Conservation (phyloP, 2,888 invertebrate genomes). For the Isotomurus palustris region DNA sequence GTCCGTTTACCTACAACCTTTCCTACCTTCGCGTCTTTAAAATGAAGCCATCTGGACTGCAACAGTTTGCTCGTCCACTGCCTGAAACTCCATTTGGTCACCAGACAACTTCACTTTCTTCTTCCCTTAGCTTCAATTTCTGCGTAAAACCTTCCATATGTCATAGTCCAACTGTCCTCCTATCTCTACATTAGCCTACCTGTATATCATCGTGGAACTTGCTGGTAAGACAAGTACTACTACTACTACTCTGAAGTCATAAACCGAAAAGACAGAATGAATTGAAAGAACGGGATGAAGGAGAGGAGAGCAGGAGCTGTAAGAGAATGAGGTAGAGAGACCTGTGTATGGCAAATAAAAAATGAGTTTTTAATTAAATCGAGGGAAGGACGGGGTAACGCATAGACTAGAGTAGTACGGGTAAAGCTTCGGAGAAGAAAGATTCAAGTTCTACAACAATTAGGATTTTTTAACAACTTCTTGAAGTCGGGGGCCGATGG, state of each 20-base stretch:
- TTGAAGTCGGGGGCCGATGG: constrained; percentile 13
- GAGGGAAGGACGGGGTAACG: constrained; percentile 4
- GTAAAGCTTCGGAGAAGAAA: not conserved
- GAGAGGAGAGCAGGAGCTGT: not conserved
- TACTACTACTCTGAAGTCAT: too few species aligned
- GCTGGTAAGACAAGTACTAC: not conserved
- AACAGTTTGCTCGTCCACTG: constrained; percentile 17
- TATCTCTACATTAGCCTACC: not conserved
- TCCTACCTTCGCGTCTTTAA: not conserved
- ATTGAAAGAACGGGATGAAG: not conserved
- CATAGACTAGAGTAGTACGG: not conserved
- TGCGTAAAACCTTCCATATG: not conserved
- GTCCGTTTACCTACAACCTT: too few species aligned
- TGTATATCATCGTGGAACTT: not conserved
- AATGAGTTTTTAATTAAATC: constrained; percentile 18
- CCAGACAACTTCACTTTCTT: constrained; percentile 10
- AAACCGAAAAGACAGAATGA: too few species aligned
- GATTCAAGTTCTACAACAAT: not conserved
- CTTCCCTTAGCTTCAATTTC: constrained; percentile 2
- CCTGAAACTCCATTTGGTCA: constrained; percentile 17
- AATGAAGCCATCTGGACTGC: constrained; percentile 8
- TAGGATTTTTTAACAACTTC: constrained; percentile 4
- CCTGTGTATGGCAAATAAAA: constrained; percentile 1
- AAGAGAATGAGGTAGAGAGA: not conserved
- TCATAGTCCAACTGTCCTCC: not conserved